Conservation (phyloP, 2,797 vertebrate species). For the Coccyzus lansbergi region DNA sequence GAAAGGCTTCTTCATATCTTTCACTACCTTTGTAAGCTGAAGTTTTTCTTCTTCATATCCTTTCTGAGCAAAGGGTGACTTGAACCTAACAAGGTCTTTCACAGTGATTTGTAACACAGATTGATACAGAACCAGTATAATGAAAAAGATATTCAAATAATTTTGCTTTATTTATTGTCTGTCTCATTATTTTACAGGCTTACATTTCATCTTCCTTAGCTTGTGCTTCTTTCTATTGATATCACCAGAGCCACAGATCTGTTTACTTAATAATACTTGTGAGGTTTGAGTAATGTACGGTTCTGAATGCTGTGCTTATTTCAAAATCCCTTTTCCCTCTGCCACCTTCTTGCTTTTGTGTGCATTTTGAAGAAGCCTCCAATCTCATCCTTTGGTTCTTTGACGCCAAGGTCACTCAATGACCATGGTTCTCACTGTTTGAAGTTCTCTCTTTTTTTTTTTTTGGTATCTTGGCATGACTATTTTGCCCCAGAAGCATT, state of each 20-base stretch:
- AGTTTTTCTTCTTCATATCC: not conserved
- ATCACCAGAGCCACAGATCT: not conserved
- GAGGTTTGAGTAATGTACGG: not conserved
- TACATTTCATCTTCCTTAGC: not conserved
- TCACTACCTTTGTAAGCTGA: not conserved
- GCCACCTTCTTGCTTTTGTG: not conserved
- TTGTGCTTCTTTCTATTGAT: not conserved
- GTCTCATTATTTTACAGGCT: not conserved
- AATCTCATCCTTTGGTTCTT: not conserved
- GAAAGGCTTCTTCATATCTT: not conserved
- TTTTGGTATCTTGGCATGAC: not conserved
- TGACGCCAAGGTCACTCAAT: not conserved
- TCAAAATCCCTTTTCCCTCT: not conserved
- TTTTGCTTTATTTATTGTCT: not conserved
- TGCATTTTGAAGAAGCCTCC: not conserved
- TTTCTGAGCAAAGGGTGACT: not conserved
- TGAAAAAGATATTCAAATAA: not conserved
- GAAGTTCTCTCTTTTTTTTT: not conserved
- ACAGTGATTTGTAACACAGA: not conserved
- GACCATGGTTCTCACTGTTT: not conserved
- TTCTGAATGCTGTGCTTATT: not conserved
- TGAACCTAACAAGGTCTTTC: not conserved
- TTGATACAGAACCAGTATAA: not conserved
- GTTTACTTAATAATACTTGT: not conserved
- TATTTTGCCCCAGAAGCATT: not conserved